Conservation (phyloP, 2,888 invertebrate species). For the Ichneumoninae sp. region DNA sequence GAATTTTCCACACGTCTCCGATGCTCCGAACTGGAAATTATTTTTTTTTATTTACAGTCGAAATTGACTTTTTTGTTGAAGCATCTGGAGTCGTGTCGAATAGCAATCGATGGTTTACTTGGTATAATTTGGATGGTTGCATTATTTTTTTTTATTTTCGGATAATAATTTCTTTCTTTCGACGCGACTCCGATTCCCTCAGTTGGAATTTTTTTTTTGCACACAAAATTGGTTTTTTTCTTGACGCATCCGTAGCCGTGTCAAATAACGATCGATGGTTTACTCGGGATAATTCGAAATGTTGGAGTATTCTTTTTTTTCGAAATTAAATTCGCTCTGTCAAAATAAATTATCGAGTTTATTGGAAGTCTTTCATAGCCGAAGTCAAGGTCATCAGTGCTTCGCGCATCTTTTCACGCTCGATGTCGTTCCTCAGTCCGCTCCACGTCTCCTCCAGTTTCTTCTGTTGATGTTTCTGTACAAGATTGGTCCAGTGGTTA, state of each 20-base stretch:
- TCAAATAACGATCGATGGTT: neutral
- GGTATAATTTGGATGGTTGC: too few relatives aligned
- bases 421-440: constrained; percentile 87
- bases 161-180: neutral
- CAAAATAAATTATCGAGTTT: constrained; percentile 5
- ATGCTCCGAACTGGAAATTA: neutral
- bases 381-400: constrained; percentile 81
- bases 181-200: too few relatives aligned
- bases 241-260: too few relatives aligned
- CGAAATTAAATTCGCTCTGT: neutral
- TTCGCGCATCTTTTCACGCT: constrained; percentile 86
- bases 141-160: too few relatives aligned
- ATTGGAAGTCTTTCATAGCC: constrained; percentile 79
- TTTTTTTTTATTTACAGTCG: too few relatives aligned
- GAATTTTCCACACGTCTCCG: neutral
- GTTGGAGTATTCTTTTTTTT: too few relatives aligned
- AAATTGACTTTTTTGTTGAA: too few relatives aligned
- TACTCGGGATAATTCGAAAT: neutral
- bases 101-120: too few relatives aligned
- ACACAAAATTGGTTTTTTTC: too few relatives aligned
- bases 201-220: too few relatives aligned
- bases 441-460: constrained; percentile 88
- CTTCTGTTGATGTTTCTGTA: constrained; percentile 87
- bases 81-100: too few relatives aligned
- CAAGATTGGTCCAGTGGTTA: neutral